These are phyloP conservation scores for Neodon shergylaensis DNA, from an alignment of 2,113 vertebrate genomes.

Conservation along the genomic window DNA sequence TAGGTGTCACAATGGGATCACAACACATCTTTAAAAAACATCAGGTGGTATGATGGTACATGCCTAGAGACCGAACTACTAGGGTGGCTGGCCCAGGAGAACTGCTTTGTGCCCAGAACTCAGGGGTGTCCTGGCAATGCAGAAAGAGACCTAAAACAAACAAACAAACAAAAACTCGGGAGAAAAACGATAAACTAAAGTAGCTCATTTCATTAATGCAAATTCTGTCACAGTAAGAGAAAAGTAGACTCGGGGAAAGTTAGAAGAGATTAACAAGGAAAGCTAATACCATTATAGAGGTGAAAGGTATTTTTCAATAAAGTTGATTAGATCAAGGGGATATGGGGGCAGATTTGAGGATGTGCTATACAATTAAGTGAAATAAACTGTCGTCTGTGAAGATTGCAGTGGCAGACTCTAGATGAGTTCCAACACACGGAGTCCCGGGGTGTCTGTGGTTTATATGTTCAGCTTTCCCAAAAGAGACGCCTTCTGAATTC, in stretches of 20 bases:
- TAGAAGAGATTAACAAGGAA: background rate
- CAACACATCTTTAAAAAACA: background rate
- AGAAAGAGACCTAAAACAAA: background rate
- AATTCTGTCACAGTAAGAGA: background rate
- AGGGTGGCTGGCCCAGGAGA: background rate
- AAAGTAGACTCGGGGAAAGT: background rate
- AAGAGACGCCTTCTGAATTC: background rate
- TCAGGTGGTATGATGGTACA: fast-evolving
- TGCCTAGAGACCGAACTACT: too few species aligned
- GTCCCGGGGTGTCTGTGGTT: background rate
- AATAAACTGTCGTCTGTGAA: background rate
- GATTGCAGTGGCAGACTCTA: background rate
- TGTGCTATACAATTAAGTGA: background rate
- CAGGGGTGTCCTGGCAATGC: too few species aligned
- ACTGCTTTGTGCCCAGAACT: too few species aligned
- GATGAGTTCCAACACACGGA: background rate
- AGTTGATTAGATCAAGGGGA: background rate
- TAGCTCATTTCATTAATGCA: background rate
- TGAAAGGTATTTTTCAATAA: background rate
- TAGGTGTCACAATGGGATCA: too few species aligned
- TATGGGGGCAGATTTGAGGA: background rate
- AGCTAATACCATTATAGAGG: background rate
- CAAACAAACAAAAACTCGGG: background rate
- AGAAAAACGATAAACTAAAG: background rate
- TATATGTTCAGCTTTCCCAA: background rate